A percentile compares a stretch with the other conserved stretches of the same genome.
phyloP scores from a whole-genome alignment of 2,888 invertebrate species.

The Uropetala carovei region DNA sequence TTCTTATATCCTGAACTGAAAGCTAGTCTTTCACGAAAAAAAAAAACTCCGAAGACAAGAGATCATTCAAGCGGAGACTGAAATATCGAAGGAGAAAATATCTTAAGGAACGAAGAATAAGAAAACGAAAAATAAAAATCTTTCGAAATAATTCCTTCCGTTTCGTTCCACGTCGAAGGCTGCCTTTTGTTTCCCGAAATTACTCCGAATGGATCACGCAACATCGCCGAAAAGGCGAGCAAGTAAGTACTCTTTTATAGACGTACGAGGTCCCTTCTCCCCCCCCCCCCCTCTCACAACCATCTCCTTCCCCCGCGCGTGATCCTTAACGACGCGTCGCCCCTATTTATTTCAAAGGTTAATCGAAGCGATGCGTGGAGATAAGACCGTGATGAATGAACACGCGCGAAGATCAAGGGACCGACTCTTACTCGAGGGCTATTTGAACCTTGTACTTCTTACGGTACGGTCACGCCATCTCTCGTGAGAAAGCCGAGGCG shows the following conservation, averaged over 20 bases:
- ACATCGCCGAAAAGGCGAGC: no score
- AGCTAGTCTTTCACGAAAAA: no score
- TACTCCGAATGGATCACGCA: not conserved
- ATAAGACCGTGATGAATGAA: conserved; percentile 55
- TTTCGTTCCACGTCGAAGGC: not conserved
- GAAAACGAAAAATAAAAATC: not conserved
- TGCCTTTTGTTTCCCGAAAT: not conserved
- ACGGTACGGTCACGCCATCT: not conserved
- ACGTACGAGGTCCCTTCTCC: no score
- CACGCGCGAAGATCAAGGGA: not conserved
- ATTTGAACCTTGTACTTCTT: not conserved
- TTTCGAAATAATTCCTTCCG: not conserved
- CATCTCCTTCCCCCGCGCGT: not conserved
- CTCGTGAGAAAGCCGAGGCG: not conserved
- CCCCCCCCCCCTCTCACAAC: no score
- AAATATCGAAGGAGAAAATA: no score
- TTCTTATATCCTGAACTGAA: no score
- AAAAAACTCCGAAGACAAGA: no score
- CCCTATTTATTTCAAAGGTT: conserved; percentile 11
- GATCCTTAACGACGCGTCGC: not conserved
- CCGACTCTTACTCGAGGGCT: not conserved
- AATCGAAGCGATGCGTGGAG: conserved; percentile 4
- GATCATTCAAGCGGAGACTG: no score
- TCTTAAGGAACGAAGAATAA: no score
- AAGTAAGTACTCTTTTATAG: no score